A percentile compares a stretch with the other conserved stretches of the same genome.
Conservation (phyloP, 2,888 invertebrate genomes). For the Leucoptera coffeella region DNA sequence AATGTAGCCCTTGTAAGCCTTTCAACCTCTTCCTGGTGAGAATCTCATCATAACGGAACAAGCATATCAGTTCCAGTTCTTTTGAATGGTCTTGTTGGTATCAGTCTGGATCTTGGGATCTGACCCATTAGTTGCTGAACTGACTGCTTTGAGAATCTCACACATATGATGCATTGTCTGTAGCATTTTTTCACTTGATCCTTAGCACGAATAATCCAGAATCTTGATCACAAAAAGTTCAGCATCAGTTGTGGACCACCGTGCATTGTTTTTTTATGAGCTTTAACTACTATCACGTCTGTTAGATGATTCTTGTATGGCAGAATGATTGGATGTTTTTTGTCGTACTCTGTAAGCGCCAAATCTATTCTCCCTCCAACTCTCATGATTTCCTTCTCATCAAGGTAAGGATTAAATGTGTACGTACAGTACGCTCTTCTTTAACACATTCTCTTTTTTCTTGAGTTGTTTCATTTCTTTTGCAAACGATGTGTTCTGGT, state of each 20-base stretch:
- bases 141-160: background rate
- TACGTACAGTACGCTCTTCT: too few relatives aligned
- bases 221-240: too few relatives aligned
- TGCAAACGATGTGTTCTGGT: background rate
- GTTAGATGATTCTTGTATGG: constrained; percentile 6
- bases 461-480: constrained; percentile 1
- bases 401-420: constrained; percentile 3
- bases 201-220: background rate
- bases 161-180: too few relatives aligned
- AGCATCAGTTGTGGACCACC: constrained; percentile 10
- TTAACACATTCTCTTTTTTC: background rate
- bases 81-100: too few relatives aligned
- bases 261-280: constrained; percentile 8
- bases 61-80: too few relatives aligned
- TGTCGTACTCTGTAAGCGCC: constrained; percentile 3
- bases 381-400: constrained; percentile 4
- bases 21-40: background rate
- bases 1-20: background rate
- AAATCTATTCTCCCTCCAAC: constrained; percentile 5
- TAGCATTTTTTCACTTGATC: background rate
- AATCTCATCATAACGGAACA: background rate
- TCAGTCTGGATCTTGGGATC: background rate
- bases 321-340: constrained; percentile 7
- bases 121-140: background rate
- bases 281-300: constrained; percentile 6